phyloP scores from a whole-genome alignment of 2,113 vertebrate genomes.

The Ondatra zibethicus region DNA sequence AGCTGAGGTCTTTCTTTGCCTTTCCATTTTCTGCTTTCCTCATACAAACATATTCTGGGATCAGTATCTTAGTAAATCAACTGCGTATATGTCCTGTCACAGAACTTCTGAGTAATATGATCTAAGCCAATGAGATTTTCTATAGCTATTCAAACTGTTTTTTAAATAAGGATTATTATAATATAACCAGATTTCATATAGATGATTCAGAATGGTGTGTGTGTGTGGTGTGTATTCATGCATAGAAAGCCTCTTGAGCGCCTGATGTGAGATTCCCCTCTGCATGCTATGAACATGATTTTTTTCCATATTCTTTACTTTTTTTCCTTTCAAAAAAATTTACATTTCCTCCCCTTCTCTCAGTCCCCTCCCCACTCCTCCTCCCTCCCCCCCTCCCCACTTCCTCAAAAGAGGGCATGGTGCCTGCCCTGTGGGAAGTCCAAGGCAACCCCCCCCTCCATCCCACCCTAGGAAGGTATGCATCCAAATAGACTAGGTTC shows the following conservation, averaged over 20 bases:
- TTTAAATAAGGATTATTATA: background rate
- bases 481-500: too few species aligned
- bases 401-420: too few species aligned
- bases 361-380: too few species aligned
- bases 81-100: background rate
- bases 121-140: background rate
- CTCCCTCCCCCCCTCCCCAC: too few species aligned
- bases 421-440: too few species aligned
- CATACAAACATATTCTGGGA: background rate
- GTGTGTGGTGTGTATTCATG: background rate
- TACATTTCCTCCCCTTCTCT: too few species aligned
- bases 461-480: too few species aligned
- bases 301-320: too few species aligned
- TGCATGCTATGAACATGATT: too few species aligned
- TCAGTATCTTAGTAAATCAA: conserved; percentile 13
- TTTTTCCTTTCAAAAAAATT: too few species aligned
- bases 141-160: background rate
- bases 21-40: background rate
- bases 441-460: too few species aligned
- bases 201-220: background rate
- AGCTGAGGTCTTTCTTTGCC: background rate
- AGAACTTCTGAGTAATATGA: background rate
- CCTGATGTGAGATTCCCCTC: too few species aligned
- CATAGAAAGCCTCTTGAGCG: background rate
- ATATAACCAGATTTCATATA: background rate